phyloP scores from a whole-genome alignment of 2,113 vertebrate genomes.

The Aythya baeri region DNA sequence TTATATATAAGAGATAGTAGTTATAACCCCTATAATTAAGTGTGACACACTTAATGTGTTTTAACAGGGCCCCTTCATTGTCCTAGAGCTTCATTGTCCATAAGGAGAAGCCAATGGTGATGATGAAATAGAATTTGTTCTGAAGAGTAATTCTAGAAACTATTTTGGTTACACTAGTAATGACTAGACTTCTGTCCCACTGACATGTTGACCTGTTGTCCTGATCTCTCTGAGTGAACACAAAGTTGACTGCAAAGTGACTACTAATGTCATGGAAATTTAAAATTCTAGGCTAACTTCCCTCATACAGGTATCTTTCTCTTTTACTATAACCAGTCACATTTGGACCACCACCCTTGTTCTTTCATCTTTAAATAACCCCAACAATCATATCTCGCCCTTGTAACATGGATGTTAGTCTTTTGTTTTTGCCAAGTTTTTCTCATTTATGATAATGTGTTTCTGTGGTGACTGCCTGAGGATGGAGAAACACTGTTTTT shows the following conservation, averaged over 20 bases:
- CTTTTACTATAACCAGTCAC: not conserved
- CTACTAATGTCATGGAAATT: not conserved
- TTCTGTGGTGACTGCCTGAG: not conserved
- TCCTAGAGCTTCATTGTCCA: not conserved
- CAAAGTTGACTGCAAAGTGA: not conserved
- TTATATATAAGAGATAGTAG: not conserved
- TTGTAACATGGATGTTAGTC: not conserved
- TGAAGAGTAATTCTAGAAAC: not conserved
- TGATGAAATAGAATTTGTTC: not conserved
- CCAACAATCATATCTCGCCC: not conserved
- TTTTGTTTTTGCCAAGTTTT: not conserved
- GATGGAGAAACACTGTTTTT: not conserved
- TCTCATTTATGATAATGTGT: not conserved
- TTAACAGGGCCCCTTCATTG: not conserved
- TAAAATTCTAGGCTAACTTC: not conserved
- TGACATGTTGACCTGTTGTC: not conserved
- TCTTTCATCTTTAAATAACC: not conserved
- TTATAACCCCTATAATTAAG: not conserved
- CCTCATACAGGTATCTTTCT: not conserved
- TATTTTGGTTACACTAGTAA: not conserved
- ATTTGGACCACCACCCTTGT: rapidly evolving
- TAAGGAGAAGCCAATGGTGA: not conserved
- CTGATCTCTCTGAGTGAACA: not conserved
- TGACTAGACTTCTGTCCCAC: not conserved
- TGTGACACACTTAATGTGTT: not conserved